Percentiles rank a stretch among this genome's conserved stretches.
These are phyloP conservation scores for Smithornis capensis DNA, from an alignment of 2,113 vertebrate genomes.

Conservation along the genomic window DNA sequence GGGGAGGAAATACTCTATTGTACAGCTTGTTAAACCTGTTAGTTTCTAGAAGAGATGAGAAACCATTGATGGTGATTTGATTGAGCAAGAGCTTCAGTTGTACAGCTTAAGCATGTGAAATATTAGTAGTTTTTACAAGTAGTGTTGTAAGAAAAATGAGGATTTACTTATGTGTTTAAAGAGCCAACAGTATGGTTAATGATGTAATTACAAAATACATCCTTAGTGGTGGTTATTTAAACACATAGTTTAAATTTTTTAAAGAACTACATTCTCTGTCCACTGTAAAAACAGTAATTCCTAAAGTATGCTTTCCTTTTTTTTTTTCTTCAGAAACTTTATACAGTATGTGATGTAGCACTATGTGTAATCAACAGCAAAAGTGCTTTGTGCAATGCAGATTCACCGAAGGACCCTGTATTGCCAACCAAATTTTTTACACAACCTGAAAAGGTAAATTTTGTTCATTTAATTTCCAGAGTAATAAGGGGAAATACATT, in stretches of 20 bases:
- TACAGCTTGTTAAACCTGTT: not conserved
- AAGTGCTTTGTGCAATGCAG: conserved; percentile 94
- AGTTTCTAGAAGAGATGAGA: not conserved
- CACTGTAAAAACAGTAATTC: not conserved
- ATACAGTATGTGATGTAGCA: conserved; percentile 96
- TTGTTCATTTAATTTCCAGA: not conserved
- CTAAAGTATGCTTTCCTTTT: not conserved
- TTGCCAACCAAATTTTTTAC: conserved; percentile 94
- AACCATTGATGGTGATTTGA: not conserved
- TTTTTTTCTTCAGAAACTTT: conserved; percentile 85
- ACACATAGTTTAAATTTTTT: not conserved
- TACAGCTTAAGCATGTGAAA: not conserved
- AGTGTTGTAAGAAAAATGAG: not conserved
- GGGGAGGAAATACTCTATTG: not conserved
- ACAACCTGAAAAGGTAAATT: conserved; percentile 90
- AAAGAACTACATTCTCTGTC: not conserved
- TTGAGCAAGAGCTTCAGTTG: not conserved
- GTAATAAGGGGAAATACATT: not conserved
- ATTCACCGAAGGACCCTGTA: conserved; percentile 93
- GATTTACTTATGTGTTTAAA: not conserved
- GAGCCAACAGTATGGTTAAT: not conserved
- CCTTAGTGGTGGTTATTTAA: not conserved
- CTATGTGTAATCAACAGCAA: conserved; percentile 98
- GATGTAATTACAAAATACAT: not conserved
- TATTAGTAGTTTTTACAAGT: not conserved